Evolutionary conservation across 2,888 invertebrate species (phyloP).

Genomic region (Rotaria magnacalcarata): DNA sequence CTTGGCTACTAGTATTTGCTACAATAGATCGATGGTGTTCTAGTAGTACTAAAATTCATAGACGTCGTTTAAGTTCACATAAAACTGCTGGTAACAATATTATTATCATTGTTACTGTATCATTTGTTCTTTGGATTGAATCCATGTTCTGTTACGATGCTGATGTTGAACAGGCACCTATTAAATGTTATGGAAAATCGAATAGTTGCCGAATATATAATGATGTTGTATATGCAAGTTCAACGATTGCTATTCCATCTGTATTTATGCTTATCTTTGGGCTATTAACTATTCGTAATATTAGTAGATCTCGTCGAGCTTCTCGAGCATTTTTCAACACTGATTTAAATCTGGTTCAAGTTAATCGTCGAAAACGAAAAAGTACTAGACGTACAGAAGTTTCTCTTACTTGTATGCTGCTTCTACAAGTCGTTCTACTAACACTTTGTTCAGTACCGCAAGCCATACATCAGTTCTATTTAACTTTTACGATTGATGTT

Average conservation of each 20-base stretch:
- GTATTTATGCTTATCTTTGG: neutral
- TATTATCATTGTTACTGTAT: neutral
- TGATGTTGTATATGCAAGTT: neutral
- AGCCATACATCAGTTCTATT: neutral
- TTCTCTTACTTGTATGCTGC: neutral
- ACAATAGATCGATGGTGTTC: neutral
- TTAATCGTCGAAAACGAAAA: neutral
- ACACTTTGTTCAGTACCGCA: neutral
- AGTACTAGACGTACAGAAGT: neutral
- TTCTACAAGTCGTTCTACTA: conserved; percentile 2
- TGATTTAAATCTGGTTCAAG: neutral
- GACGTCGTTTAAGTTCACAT: conserved; percentile 14
- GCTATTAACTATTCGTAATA: neutral
- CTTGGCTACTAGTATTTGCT: neutral
- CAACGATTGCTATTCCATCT: neutral
- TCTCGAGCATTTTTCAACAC: neutral
- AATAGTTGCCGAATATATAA: neutral
- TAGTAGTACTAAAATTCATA: neutral
- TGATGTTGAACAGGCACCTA: neutral
- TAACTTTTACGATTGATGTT: neutral
- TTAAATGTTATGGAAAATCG: neutral
- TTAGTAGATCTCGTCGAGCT: neutral
- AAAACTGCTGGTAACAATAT: neutral
- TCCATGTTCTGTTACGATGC: neutral
- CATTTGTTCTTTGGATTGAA: neutral